Base-by-base conservation (phyloP, 2,113 vertebrate genomes). In the Podarcis muralis region DNA sequence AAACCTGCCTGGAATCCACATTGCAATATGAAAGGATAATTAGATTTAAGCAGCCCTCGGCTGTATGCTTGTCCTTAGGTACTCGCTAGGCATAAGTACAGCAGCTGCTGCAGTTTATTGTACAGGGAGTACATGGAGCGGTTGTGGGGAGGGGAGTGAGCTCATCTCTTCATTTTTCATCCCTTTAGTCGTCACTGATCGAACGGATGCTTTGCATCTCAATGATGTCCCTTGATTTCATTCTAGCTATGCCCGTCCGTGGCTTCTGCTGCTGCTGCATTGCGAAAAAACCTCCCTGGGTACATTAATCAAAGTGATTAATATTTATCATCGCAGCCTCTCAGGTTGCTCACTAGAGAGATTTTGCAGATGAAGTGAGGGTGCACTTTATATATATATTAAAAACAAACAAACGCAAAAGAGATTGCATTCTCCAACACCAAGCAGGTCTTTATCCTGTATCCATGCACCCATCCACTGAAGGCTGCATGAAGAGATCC, bases 1-100 rank as follows among this genome's bases (percentile, higher is more conserved):
- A 92, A 90, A 74, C 80, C 76, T 57, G 80, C 82, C 87, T 83
- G 88, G 94, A 93, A 92, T 89, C 89, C 82, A 87, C 83, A 90
- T 32, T 85, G 90, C 80, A 88, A 84, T 74, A 37, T 7, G 79
- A 91, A 89, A 80, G 48, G 83, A 80, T 75, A 53, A 48, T 30
- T 0, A 0, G 7, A 5, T 0, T 89, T 25, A 77, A 77, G 40
- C 0, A 32, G 81, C 83, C 35, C 32, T 6, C 12, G 3, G 59
- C 59, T 1, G 5, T 37, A 1, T 0, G 1, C 22, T 20, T 78
- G 65, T 74, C 6, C 68, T 7, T 75, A 71, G 75, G 94, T 76
- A 90, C 48, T 89, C 16, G 3, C 4, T 16, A 66, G 2, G 23
- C 13, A 25, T 13, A 75, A 9, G 15, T 12, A 27, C 53, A 89